These are phyloP conservation scores for Falco concolor DNA, from an alignment of 2,797 vertebrate genomes.

Conservation along the genomic window DNA sequence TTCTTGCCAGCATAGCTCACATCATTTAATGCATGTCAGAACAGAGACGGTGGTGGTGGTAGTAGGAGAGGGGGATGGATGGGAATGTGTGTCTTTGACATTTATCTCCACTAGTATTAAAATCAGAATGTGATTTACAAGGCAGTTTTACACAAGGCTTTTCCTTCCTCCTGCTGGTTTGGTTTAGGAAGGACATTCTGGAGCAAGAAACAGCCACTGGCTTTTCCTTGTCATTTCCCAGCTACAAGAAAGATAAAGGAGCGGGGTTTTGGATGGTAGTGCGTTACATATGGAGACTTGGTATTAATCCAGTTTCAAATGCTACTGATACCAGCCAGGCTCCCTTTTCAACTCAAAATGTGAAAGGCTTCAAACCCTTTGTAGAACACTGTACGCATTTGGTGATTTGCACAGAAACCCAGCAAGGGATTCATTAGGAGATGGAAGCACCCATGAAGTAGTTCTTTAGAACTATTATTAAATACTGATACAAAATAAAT, in stretches of 20 bases:
- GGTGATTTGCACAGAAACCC: neutral
- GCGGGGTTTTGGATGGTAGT: neutral
- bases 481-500: neutral
- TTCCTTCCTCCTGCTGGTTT: constrained; percentile 1
- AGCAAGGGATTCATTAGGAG: neutral
- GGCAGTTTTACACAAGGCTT: neutral
- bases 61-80: constrained; percentile 26
- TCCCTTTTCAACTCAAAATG: neutral
- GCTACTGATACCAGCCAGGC: neutral
- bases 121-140: constrained; percentile 50
- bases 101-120: constrained; percentile 40
- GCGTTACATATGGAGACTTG: neutral
- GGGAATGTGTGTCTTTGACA: constrained; percentile 15
- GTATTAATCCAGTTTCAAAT: neutral
- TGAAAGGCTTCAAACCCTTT: neutral
- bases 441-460: neutral
- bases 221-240: neutral
- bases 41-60: neutral
- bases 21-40: constrained; percentile 47
- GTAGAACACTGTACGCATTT: neutral
- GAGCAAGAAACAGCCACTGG: neutral
- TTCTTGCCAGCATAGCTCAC: constrained; percentile 48
- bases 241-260: neutral
- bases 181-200: constrained; percentile 11
- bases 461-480: constrained; percentile 15